Base-by-base conservation (phyloP, 1,140 invertebrate species). In the Magallana ariakensis region DNA sequence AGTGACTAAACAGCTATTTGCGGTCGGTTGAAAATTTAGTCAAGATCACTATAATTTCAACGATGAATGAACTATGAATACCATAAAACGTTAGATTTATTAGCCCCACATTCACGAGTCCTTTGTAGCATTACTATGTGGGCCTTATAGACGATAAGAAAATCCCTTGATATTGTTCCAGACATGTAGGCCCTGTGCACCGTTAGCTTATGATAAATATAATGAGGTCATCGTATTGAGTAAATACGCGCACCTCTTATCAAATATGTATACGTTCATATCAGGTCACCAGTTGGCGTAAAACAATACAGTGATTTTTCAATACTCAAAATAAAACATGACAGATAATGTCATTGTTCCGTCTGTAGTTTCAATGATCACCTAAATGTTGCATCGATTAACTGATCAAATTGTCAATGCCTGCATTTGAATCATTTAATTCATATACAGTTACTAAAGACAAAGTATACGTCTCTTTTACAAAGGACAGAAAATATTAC, bases 181-280 rank as follows among this genome's bases (percentile, higher is more conserved):
- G 66, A 75, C 66, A 33, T 62, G 15, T 75, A 26, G 33, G 33
- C 33, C 33, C 33, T 46, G 33, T 75, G 22, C 22, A 75, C 19
- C 13, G 22, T 75, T 75, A 26, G 66, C 66, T 26, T 26, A 75
- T 75, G 66, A 75, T 26, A 33, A 26, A 13, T 75, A 16, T 75
- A 75, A 75, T 75, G 22, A 75, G 66, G 66, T 75, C 66, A 75
- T 26, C 66, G 22, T 26, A 75, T 75, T 75, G 66, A 75, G 33
- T 75, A 75, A 26, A 75, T 75, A 75, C 66, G 22, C 66, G 13
- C 66, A 75, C 62, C 62, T 26, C n/a, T 60, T 70, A 70, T 70
- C 62, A 26, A 9, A 13, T 75, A 33, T 13, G 66, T 46, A 46
- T 46, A 5, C 33, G 5, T 46, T 46, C 33, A 46, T 46, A 46